Percentiles rank a stretch among this genome's conserved stretches.
These are phyloP conservation scores for Sebastolobus altivelis DNA, from an alignment of 2,797 vertebrate genomes.

Conservation along the genomic window DNA sequence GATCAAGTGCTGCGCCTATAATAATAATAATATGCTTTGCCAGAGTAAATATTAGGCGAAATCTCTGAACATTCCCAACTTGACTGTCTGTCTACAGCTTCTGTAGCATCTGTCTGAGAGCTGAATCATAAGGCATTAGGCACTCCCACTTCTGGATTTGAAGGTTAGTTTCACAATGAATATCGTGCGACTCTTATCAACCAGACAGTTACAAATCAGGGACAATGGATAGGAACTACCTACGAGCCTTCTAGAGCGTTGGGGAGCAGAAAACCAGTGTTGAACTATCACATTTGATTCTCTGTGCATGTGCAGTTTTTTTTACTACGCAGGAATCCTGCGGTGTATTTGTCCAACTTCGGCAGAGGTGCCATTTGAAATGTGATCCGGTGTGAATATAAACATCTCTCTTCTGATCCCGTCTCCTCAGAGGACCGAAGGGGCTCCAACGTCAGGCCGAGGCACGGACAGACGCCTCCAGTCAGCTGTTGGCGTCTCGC, in stretches of 20 bases:
- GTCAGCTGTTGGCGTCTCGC: conserved; percentile 76
- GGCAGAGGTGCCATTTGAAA: conserved; percentile 75
- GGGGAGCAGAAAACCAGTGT: background rate
- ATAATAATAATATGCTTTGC: conserved; percentile 17
- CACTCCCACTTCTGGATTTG: conserved; percentile 38
- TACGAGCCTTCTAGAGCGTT: background rate
- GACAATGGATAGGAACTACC: background rate
- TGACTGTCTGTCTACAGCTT: conserved; percentile 40
- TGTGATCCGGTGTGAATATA: conserved; percentile 75
- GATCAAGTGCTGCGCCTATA: conserved; percentile 19
- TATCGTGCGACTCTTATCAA: conserved; percentile 50
- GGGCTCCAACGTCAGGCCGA: conserved; percentile 47
- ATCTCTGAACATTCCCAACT: conserved; percentile 28
- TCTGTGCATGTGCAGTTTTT: conserved; percentile 4
- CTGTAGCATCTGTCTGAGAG: conserved; percentile 23
- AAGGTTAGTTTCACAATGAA: conserved; percentile 44
- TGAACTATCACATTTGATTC: conserved; percentile 48
- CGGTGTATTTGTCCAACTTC: conserved; percentile 69
- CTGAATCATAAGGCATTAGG: conserved; percentile 48
- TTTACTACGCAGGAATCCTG: conserved; percentile 51
- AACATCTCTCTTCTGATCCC: conserved; percentile 73
- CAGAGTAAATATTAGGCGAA: conserved; percentile 25
- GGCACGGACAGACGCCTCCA: conserved; percentile 65
- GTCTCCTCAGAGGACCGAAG: conserved; percentile 62
- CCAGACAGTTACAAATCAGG: conserved; percentile 30